Base-by-base conservation (phyloP, 2,113 vertebrate species). In the Lepisosteus osseus region DNA sequence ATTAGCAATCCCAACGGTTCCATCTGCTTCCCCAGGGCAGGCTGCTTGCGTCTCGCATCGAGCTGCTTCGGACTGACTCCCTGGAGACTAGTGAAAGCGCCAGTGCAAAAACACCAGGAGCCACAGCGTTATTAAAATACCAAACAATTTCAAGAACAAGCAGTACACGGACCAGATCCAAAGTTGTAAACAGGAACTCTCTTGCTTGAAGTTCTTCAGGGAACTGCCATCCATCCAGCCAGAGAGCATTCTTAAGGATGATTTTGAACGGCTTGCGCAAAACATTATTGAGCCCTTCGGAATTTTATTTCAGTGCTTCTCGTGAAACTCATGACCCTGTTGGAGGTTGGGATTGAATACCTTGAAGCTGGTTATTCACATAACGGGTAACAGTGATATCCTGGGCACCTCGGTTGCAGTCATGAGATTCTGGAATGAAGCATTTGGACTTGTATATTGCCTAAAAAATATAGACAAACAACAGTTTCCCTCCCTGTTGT, bases 171-270 rank as follows among this genome's bases (percentile, higher is more conserved):
- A 68, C n/a, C 56, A 47, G 56, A 61, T 17, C 43, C n/a, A 41
- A 45, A 56, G n/a, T 40, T 69, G 67, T 69, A 69, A 69, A 69
- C 54, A 69, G 3, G 54, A 56, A 54, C 47, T 54, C 66, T 47
- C 47, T 1, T 41, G 1, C 15, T 15, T 13, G 57, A 59, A 5
- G n/a, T 59, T 11, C 9, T 40, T 9, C 66, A 11, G 17, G 9
- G 45, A 8, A 17, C 66, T 41, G 51, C 47, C 66, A 55, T 4
- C 5, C 47, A 55, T 45, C 47, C 66, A 55, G 2, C 51, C 7
- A 68, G 8, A 40, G 54, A 51, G 41, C 15, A 68, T 11, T 1
- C 5, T 51, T 51, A 13, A 59, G 13, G 12, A 13, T 29, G 29
- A 29, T 29, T 29, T 29, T 29, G 1, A 29, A 29, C 29, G 29